Percentiles rank a stretch among this genome's conserved stretches.
Evolutionary conservation across 2,797 vertebrate genomes (phyloP).

Genomic region (Paguma larvata): DNA sequence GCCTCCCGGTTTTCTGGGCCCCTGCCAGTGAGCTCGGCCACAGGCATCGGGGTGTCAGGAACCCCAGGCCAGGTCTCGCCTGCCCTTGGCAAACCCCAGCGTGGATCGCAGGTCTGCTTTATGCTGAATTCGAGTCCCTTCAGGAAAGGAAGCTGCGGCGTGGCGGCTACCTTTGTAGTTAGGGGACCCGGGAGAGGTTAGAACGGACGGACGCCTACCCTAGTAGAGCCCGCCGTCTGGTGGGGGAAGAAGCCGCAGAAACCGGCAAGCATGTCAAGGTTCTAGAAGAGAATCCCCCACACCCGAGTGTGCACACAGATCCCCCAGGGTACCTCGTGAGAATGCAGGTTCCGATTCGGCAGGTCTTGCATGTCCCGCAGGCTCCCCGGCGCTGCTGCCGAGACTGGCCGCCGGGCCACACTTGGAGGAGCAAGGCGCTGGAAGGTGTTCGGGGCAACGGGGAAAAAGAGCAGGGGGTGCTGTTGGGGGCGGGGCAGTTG

Average conservation of each 20-base stretch:
- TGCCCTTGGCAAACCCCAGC: not conserved
- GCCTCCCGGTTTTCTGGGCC: fast-evolving
- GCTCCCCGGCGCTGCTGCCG: too few relatives aligned
- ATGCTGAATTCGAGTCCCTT: not conserved
- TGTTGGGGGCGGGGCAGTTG: not conserved
- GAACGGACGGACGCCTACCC: not conserved
- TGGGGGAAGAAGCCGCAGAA: not conserved
- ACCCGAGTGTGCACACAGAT: too few relatives aligned
- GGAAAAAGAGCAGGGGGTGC: not conserved
- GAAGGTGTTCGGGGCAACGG: not conserved
- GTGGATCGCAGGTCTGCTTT: fast-evolving
- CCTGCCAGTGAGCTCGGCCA: not conserved
- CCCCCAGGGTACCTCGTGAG: not conserved
- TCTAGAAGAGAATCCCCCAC: not conserved
- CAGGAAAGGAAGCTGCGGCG: not conserved
- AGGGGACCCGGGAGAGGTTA: not conserved
- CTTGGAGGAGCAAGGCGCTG: not conserved
- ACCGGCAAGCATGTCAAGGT: too few relatives aligned
- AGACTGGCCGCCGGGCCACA: not conserved
- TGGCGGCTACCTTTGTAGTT: not conserved
- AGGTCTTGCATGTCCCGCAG: not conserved
- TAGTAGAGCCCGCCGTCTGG: not conserved
- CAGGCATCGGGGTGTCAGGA: not conserved
- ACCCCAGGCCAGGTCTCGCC: not conserved
- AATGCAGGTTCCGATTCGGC: not conserved